A percentile compares a stretch with the other conserved stretches of the same genome.
These are phyloP conservation scores for Pseudoatta argentina DNA, from an alignment of 1,140 invertebrate genomes.

Conservation along the genomic window DNA sequence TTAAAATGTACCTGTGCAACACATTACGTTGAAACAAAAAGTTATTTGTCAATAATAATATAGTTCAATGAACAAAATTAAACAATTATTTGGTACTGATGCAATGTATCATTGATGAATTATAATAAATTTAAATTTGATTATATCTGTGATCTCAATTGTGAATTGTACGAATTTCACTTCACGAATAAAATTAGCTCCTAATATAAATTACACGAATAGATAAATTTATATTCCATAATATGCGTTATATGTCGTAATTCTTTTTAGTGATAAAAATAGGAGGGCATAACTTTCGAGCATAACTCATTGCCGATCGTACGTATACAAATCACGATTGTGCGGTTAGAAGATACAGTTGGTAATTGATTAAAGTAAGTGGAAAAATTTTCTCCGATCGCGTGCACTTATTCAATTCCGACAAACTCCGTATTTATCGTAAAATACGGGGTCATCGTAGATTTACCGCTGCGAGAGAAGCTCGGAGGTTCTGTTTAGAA, in stretches of 20 bases:
- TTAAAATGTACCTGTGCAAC: no score
- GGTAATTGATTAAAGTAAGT: constrained; percentile 60
- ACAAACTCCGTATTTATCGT: constrained; percentile 29
- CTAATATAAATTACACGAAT: constrained; percentile 28
- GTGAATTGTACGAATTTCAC: not conserved
- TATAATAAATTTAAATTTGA: constrained; percentile 23
- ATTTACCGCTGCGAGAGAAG: not conserved
- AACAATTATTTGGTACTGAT: not conserved
- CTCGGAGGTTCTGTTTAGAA: constrained; percentile 37
- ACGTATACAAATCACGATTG: constrained; percentile 40
- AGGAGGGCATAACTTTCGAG: constrained; percentile 15
- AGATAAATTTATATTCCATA: constrained; percentile 47
- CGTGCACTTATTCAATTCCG: constrained; percentile 12
- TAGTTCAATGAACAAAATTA: no score
- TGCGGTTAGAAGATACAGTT: constrained; percentile 21
- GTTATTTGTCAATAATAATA: no score
- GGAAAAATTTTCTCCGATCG: constrained; percentile 56
- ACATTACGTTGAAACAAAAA: no score
- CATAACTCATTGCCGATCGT: constrained; percentile 56
- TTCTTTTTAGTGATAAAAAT: constrained; percentile 45
- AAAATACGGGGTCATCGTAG: constrained; percentile 34
- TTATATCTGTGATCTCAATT: constrained; percentile 10
- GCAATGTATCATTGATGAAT: not conserved
- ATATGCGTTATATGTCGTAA: constrained; percentile 6
- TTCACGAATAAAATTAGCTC: constrained; percentile 18